phyloP scores from a whole-genome alignment of 2,113 vertebrate species.

The Diadophis punctatus region DNA sequence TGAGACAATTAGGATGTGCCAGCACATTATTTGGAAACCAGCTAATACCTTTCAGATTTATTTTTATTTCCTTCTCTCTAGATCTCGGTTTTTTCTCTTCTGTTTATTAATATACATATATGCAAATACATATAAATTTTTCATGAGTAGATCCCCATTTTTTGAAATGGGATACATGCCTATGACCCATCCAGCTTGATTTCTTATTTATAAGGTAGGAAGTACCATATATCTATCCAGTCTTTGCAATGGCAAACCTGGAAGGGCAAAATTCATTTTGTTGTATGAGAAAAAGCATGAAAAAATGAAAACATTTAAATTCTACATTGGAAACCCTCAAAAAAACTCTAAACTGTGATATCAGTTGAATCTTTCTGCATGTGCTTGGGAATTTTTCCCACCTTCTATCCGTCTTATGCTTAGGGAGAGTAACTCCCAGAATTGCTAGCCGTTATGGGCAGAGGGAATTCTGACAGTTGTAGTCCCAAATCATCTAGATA shows the following conservation, averaged over 20 bases:
- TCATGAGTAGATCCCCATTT: neutral
- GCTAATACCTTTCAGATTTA: neutral
- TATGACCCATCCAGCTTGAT: neutral
- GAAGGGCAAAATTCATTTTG: neutral
- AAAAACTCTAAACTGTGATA: neutral
- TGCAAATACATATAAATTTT: neutral
- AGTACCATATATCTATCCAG: neutral
- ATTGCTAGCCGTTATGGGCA: neutral
- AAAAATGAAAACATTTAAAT: neutral
- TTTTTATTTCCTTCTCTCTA: neutral
- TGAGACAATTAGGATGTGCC: too few species aligned
- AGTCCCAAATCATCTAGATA: neutral
- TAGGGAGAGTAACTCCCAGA: neutral
- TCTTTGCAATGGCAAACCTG: neutral
- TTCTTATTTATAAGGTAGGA: neutral
- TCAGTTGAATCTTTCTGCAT: neutral
- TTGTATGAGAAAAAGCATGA: neutral
- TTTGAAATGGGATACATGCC: neutral
- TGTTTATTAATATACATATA: neutral
- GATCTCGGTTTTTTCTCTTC: neutral
- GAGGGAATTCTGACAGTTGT: neutral
- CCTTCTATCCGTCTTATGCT: neutral
- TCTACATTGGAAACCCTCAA: neutral
- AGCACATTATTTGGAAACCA: neutral
- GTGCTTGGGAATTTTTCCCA: too few species aligned